Base-by-base conservation (phyloP, 2,888 invertebrate species). In the Parelbella ahira region DNA sequence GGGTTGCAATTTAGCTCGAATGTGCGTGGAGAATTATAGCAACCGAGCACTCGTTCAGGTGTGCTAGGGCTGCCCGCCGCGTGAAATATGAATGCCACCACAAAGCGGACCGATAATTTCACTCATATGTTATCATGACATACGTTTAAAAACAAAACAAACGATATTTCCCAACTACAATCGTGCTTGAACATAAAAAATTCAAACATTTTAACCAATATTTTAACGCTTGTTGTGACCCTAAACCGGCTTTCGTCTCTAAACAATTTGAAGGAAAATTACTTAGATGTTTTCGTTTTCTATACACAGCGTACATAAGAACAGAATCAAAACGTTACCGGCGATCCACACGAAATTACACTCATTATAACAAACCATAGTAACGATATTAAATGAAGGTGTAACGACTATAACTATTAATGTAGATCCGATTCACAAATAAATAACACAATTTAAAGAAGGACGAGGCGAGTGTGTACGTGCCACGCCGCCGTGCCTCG, bases 301-400 rank as follows among this genome's bases (percentile, higher is more conserved):
- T 53, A 63, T 39, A 49, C 44, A n/a, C n/a, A n/a, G 47, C 37
- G 23, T 42, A 33, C 45, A 46, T 52, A 53, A 42, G 42, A 28
- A 8, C n/a, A 54, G 47, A 51, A 52, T 56, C 60, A 51, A 63
- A 55, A 58, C 58, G 49, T 53, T 51, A 55, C 50, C 56, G 46
- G 18, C 19, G 19, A 18, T 12, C 60, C 60, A 49, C 57, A 70
- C 66, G 32, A 79, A 80, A 82, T 82, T 76, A 78, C 76, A 74
- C 59, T 60, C 69, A 78, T 80, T 75, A 75, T 73, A 73, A 68
- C 67, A 77, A 82, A 77, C 75, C 72, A 63, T 65, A 63, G 72
- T 79, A 78, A 76, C 79, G 65, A 79, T 80, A 86, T 82, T 83
- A 86, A 86, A 86, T 83, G 84, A 81, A 76, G 83, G 84, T 78